Evolutionary conservation across 2,113 vertebrate species (phyloP).

Genomic region (Atlantisia rogersi): DNA sequence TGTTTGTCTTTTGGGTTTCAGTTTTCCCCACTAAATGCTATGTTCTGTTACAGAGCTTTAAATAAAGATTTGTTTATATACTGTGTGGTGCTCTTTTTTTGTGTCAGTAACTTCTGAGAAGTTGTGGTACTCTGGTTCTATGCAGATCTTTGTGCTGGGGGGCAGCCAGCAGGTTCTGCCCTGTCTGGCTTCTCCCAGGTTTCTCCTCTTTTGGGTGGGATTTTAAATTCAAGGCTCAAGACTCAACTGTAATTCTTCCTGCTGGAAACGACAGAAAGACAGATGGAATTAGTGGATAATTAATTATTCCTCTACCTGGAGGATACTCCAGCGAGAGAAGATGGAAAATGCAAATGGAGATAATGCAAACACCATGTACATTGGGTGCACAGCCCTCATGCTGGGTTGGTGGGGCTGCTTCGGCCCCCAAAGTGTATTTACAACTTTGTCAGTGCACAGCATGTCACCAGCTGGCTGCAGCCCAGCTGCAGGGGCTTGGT

Average conservation of each 20-base stretch:
- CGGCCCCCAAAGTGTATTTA: background rate
- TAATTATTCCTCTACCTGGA: background rate
- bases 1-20: background rate
- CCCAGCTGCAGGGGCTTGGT: background rate
- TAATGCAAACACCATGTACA: background rate
- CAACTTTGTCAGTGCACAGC: no score
- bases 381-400: background rate
- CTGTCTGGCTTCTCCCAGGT: background rate
- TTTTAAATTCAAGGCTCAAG: background rate
- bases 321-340: background rate
- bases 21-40: background rate
- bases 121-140: background rate
- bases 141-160: background rate
- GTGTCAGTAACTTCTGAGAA: background rate
- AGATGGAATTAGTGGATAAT: background rate
- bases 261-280: background rate
- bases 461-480: background rate
- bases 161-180: background rate
- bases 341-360: background rate
- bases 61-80: conserved; percentile 45
- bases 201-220: background rate
- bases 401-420: rapidly evolving
- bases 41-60: conserved; percentile 29
- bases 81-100: background rate
- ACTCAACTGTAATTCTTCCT: rapidly evolving